Base-by-base conservation (phyloP, 2,113 vertebrate species). In the Budorcas taxicolor region DNA sequence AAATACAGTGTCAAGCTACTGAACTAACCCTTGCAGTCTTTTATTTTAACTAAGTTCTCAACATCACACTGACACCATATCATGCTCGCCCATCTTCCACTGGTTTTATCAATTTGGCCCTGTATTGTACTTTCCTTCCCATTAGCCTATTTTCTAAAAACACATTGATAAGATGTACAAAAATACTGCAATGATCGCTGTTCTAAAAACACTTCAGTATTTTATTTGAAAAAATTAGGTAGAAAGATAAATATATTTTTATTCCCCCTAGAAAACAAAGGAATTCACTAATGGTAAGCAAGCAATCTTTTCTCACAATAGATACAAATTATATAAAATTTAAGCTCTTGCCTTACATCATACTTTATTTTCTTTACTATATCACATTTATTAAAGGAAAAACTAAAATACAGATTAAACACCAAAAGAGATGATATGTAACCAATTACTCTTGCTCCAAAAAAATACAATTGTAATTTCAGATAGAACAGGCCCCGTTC, bases 311-410 rank as follows among this genome's bases (percentile, higher is more conserved):
- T 85, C 64, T 97, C 80, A 91, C 2, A 89, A 43, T 57, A 97
- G n/a, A 90, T 97, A 97, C 87, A 97, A 86, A 88, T 58, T 87
- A 95, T 50, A 40, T 78, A 97, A 94, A 97, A 96, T 96, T 76
- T 97, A 92, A 98, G 96, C 53, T 97, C 96, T 96, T 87, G 81
- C 96, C 97, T 90, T 92, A 29, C 40, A 95, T 95, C 97, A 96
- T 94, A 96, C 74, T 98, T 97, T 97, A 95, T 97, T 98, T 97
- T 96, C 17, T 94, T 87, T 95, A 60, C 64, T 74, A 91, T 87
- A 60, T 31, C 83, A 96, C 91, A 98, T 43, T 97, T 64, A 97
- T 4, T 80, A 36, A 91, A 94, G 14, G 71, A 36, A 87, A 95
- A 96, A 81, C 3, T 64, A 50, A 89, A 84, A 82, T 55, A 94